phyloP scores from a whole-genome alignment of 64 coral and sea anemone genomes.

The Montipora efflorescens region DNA sequence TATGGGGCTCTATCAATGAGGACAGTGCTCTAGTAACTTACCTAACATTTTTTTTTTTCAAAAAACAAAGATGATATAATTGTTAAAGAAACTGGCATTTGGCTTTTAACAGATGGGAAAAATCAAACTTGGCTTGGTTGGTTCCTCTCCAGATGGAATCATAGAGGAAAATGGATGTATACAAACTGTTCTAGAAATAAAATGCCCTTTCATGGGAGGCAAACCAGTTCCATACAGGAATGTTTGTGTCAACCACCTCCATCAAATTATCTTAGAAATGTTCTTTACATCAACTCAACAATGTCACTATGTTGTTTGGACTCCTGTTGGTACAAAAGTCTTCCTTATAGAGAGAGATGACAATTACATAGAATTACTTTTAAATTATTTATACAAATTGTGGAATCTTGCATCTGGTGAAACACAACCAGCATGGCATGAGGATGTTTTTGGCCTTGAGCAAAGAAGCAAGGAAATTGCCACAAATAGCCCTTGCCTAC shows the following conservation, averaged over 20 bases:
- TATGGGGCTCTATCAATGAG: constrained; percentile 56
- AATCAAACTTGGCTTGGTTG: constrained; percentile 15
- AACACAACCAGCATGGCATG: constrained; percentile 55
- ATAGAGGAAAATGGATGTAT: not conserved
- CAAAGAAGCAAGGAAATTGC: constrained; percentile 56
- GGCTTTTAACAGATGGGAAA: constrained; percentile 40
- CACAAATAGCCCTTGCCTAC: not conserved
- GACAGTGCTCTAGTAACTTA: constrained; percentile 49
- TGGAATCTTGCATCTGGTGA: constrained; percentile 9
- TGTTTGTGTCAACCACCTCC: constrained; percentile 46
- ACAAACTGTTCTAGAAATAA: constrained; percentile 34
- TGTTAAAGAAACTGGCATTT: constrained; percentile 49
- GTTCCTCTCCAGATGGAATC: constrained; percentile 55
- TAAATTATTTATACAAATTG: constrained; percentile 52
- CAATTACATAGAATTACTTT: constrained; percentile 4
- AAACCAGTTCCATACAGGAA: constrained; percentile 48
- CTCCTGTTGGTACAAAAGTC: constrained; percentile 43
- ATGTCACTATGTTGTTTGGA: constrained; percentile 61
- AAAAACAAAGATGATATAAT: not conserved
- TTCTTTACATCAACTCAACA: constrained; percentile 34
- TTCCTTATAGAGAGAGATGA: constrained; percentile 52
- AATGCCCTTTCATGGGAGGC: constrained; percentile 60
- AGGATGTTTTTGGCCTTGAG: constrained; percentile 40
- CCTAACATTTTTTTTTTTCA: constrained; percentile 23
- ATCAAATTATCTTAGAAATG: constrained; percentile 60